phyloP scores from a whole-genome alignment of 2,797 vertebrate species.

The Sebastes glaucus region DNA sequence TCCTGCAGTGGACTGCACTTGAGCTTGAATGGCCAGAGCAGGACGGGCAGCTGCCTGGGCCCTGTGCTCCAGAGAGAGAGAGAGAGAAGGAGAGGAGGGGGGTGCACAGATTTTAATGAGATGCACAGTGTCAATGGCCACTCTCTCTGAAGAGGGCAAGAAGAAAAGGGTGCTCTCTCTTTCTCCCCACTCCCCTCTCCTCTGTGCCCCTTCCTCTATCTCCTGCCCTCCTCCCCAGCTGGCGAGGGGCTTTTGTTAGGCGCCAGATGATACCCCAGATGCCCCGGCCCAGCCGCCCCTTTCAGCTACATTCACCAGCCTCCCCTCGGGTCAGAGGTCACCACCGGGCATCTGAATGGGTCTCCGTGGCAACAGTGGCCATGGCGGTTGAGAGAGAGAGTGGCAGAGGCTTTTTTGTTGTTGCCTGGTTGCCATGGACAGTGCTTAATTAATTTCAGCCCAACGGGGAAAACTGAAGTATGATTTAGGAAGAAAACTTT shows the following conservation, averaged over 20 bases:
- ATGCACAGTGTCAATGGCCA: slow-evolving; percentile 84
- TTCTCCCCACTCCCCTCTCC: slow-evolving; percentile 63
- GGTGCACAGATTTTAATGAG: slow-evolving; percentile 75
- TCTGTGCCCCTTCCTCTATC: slow-evolving; percentile 71
- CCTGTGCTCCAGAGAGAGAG: slow-evolving; percentile 52
- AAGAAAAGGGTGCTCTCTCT: slow-evolving; percentile 78
- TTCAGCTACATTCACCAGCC: slow-evolving; percentile 81
- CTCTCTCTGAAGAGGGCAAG: slow-evolving; percentile 82
- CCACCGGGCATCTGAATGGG: slow-evolving; percentile 82
- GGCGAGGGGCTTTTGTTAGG: slow-evolving; percentile 79
- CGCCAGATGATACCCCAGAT: slow-evolving; percentile 84
- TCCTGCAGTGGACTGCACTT: slow-evolving; percentile 78
- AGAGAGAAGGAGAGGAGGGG: slow-evolving; percentile 1
- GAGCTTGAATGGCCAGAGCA: slow-evolving; percentile 76
- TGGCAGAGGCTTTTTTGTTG: slow-evolving; percentile 73
- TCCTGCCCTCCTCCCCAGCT: slow-evolving; percentile 83
- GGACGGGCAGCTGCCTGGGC: slow-evolving; percentile 76
- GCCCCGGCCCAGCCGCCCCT: slow-evolving; percentile 77
- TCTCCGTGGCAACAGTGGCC: slow-evolving; percentile 78
- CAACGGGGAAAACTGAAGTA: background rate
- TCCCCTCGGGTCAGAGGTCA: slow-evolving; percentile 80
- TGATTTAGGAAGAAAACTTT: background rate
- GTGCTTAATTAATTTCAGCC: slow-evolving; percentile 32
- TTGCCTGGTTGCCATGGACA: slow-evolving; percentile 45
- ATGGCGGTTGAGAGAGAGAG: slow-evolving; percentile 67